These are phyloP conservation scores for Drosophila parthenogenetica DNA, from an alignment of 2,888 invertebrate genomes.

Conservation along the genomic window DNA sequence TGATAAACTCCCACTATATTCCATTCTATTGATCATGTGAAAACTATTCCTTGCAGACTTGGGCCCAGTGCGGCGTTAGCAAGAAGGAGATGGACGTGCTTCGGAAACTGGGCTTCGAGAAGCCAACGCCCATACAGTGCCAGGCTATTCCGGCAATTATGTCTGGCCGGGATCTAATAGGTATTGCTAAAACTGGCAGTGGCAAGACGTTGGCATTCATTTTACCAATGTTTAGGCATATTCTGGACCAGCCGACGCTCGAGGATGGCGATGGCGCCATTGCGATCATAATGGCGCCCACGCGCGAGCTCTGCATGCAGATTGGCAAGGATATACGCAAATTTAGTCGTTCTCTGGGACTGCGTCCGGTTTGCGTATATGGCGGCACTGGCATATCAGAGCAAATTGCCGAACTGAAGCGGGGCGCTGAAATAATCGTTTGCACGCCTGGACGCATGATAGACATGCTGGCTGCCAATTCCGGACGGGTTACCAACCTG, in stretches of 20 bases:
- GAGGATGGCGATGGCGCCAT: slow-evolving; percentile 99
- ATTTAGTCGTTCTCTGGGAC: slow-evolving; percentile 94
- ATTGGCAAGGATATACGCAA: slow-evolving; percentile 98
- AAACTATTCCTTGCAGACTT: slow-evolving; percentile 86
- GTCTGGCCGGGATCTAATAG: slow-evolving; percentile 98
- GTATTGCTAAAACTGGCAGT: slow-evolving; percentile 99
- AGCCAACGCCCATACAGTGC: slow-evolving; percentile 99
- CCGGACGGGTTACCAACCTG: slow-evolving; percentile 98
- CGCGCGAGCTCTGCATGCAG: slow-evolving; percentile 99
- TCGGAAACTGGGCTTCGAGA: slow-evolving; percentile 95
- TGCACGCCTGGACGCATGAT: slow-evolving; percentile 99
- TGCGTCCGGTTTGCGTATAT: slow-evolving; percentile 98
- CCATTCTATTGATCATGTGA: background rate
- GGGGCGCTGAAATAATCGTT: slow-evolving; percentile 99
- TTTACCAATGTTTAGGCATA: slow-evolving; percentile 98
- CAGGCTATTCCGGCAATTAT: slow-evolving; percentile 99
- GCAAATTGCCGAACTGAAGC: slow-evolving; percentile 96
- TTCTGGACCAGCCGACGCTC: slow-evolving; percentile 96
- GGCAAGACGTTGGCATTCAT: slow-evolving; percentile 99
- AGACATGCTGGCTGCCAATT: slow-evolving; percentile 99
- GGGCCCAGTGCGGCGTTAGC: slow-evolving; percentile 99
- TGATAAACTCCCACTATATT: too few relatives aligned
- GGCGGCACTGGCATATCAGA: slow-evolving; percentile 98
- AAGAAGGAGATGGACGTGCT: slow-evolving; percentile 97
- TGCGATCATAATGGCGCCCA: slow-evolving; percentile 98